Evolutionary conservation across 2,113 vertebrate species (phyloP).

Genomic region (Falcunculus frontatus): DNA sequence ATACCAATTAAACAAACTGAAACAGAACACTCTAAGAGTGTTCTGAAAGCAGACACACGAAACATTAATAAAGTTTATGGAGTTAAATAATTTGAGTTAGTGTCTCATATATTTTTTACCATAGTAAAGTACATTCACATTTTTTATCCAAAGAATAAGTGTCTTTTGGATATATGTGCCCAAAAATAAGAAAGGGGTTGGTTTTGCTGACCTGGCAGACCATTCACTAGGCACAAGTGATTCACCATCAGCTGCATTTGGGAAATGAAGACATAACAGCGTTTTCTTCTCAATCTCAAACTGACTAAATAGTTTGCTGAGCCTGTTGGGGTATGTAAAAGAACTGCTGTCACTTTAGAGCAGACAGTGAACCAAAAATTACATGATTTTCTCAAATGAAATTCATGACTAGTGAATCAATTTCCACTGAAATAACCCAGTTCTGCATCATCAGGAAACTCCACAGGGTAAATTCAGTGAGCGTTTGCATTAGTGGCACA

Average conservation of each 20-base stretch:
- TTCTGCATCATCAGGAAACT: conserved; percentile 2
- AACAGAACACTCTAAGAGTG: neutral
- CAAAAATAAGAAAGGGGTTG: neutral
- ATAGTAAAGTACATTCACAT: neutral
- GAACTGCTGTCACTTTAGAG: neutral
- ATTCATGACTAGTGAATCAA: neutral
- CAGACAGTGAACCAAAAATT: neutral
- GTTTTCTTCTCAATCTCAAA: neutral
- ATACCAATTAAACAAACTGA: neutral
- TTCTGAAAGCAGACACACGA: neutral
- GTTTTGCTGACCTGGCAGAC: neutral
- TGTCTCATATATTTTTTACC: neutral
- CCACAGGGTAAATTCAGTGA: neutral
- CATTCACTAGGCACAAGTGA: neutral
- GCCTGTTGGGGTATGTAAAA: neutral
- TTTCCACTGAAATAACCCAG: neutral
- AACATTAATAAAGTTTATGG: neutral
- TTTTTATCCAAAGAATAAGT: neutral
- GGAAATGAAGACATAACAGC: neutral
- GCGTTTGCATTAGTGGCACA: neutral
- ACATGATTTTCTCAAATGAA: neutral
- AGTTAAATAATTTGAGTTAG: neutral
- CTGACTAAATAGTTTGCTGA: neutral
- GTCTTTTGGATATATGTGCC: neutral
- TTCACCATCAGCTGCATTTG: neutral